These are phyloP conservation scores for Aphis gossypii DNA, from an alignment of 1,140 invertebrate genomes.

Conservation along the genomic window DNA sequence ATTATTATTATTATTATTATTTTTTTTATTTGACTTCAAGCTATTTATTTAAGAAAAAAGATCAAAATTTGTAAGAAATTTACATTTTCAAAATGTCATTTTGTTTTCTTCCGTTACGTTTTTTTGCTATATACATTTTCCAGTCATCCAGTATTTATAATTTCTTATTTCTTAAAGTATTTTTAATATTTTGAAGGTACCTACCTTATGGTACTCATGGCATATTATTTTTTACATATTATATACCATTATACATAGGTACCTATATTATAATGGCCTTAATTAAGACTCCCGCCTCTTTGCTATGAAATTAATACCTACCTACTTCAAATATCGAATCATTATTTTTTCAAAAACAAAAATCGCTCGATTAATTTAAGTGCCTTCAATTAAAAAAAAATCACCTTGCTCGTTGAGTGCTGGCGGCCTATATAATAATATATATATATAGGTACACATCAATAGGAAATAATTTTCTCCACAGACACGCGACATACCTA, in stretches of 20 bases:
- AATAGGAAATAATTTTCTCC: not conserved
- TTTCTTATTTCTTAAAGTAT: not conserved
- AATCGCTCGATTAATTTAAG: not conserved
- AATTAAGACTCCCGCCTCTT: not conserved
- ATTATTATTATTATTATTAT: too few relatives aligned
- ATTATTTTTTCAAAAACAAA: not conserved
- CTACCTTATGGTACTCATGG: not conserved
- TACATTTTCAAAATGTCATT: too few relatives aligned
- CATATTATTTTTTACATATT: too few relatives aligned
- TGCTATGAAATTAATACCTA: not conserved
- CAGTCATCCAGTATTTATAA: too few relatives aligned
- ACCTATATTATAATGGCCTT: too few relatives aligned
- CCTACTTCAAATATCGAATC: not conserved
- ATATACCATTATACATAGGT: too few relatives aligned
- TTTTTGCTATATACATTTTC: too few relatives aligned
- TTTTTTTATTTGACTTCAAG: too few relatives aligned
- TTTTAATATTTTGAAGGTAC: not conserved
- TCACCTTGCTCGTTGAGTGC: not conserved
- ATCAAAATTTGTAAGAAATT: too few relatives aligned
- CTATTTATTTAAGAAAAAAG: too few relatives aligned
- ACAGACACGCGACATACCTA: not conserved
- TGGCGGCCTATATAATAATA: not conserved
- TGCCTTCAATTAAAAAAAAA: not conserved
- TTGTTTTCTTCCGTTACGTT: too few relatives aligned
- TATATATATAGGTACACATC: not conserved